These are phyloP conservation scores for Drosophila pseudotakahashii DNA, from an alignment of 2,888 invertebrate genomes.

Conservation along the genomic window DNA sequence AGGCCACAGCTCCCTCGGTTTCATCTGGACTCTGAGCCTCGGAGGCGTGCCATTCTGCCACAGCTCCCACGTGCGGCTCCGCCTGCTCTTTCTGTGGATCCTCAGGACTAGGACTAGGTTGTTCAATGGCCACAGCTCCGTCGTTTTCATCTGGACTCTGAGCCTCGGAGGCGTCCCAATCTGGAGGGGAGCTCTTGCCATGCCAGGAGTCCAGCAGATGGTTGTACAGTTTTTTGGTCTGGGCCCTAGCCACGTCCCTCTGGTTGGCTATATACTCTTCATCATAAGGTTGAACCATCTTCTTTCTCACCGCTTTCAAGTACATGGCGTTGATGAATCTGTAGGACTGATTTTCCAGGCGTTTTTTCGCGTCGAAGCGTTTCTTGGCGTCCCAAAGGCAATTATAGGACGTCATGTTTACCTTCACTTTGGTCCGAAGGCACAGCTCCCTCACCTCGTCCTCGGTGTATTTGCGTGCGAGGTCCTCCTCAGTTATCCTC, in stretches of 20 bases:
- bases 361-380: conserved; percentile 38
- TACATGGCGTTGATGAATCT: conserved; percentile 55
- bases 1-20: too few relatives aligned
- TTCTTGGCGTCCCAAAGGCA: conserved; percentile 59
- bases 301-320: conserved; percentile 40
- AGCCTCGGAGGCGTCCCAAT: background rate
- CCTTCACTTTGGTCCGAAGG: conserved; percentile 51
- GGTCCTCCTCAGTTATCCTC: conserved; percentile 52
- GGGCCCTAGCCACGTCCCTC: conserved; percentile 32
- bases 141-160: background rate
- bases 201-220: conserved; percentile 42
- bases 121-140: too few relatives aligned
- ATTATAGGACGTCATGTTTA: conserved; percentile 50
- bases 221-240: conserved; percentile 55
- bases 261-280: background rate
- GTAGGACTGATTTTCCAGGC: conserved; percentile 45
- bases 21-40: too few relatives aligned
- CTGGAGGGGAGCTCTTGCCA: background rate
- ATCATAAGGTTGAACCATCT: conserved; percentile 57
- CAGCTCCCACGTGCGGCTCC: background rate
- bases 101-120: too few relatives aligned
- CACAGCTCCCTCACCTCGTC: conserved; percentile 48
- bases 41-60: too few relatives aligned
- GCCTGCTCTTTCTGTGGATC: too few relatives aligned
- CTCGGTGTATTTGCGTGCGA: conserved; percentile 41